These are phyloP conservation scores for Pollenia amentaria DNA, from an alignment of 2,888 invertebrate species.

Conservation along the genomic window DNA sequence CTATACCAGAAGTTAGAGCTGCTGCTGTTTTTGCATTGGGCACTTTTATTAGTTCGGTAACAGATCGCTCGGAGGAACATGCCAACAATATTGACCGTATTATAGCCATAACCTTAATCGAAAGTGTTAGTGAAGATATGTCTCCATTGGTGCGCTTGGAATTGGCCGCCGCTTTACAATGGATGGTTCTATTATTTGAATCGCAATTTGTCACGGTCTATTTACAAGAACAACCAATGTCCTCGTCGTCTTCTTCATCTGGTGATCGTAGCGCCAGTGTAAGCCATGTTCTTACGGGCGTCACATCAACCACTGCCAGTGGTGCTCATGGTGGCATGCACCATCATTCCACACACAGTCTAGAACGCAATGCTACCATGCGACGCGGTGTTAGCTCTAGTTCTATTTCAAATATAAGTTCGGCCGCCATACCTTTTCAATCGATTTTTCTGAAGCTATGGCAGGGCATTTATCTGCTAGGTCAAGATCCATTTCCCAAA, in stretches of 20 bases:
- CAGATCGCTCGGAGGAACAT: constrained; percentile 95
- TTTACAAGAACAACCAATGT: constrained; percentile 86
- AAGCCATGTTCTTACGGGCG: constrained; percentile 76
- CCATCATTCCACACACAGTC: constrained; percentile 83
- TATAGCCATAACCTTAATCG: constrained; percentile 94
- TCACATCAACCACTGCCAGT: constrained; percentile 54
- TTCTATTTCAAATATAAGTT: constrained; percentile 87
- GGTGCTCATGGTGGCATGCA: constrained; percentile 45
- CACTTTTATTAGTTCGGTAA: constrained; percentile 94
- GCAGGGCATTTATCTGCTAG: constrained; percentile 91
- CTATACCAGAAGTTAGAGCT: constrained; percentile 95
- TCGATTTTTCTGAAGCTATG: constrained; percentile 96
- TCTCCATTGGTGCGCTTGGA: constrained; percentile 94
- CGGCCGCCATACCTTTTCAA: constrained; percentile 80
- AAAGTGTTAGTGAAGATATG: constrained; percentile 92
- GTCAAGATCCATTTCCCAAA: constrained; percentile 94
- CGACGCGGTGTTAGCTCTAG: constrained; percentile 90
- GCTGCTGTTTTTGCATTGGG: constrained; percentile 98
- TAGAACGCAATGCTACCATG: constrained; percentile 85
- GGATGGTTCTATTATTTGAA: constrained; percentile 94
- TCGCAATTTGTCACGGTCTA: constrained; percentile 93
- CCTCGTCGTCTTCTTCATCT: constrained; percentile 74
- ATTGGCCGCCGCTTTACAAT: constrained; percentile 93
- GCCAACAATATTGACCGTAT: constrained; percentile 97
- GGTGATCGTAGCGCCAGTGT: constrained; percentile 80